These are phyloP conservation scores for Metallyticus violacea DNA, from an alignment of 2,888 invertebrate genomes.

Conservation along the genomic window DNA sequence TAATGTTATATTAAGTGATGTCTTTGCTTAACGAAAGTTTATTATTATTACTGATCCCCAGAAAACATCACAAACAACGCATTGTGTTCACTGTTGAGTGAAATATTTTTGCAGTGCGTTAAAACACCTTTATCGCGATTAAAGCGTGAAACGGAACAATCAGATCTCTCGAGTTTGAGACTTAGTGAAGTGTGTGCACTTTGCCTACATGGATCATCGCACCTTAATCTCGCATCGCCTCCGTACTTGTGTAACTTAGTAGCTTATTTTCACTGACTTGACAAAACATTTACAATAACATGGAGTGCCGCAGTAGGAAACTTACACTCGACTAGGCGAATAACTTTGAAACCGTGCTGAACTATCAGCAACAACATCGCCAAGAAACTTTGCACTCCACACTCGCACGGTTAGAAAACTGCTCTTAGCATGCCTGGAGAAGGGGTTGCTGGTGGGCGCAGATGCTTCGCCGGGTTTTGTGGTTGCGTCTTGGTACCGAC, in stretches of 20 bases:
- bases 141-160: neutral
- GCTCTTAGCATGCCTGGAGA: neutral
- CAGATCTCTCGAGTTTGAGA: neutral
- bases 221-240: neutral
- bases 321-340: neutral
- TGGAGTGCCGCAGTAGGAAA: too few species aligned
- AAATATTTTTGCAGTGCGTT: neutral
- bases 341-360: neutral
- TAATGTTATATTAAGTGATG: too few species aligned
- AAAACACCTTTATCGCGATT: neutral
- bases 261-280: neutral
- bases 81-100: neutral
- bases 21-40: too few species aligned
- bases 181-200: neutral
- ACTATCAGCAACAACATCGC: neutral
- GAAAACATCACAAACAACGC: too few species aligned
- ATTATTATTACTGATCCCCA: neutral
- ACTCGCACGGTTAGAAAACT: neutral
- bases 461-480: constrained; percentile 3
- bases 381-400: constrained; percentile 3
- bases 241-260: too few species aligned
- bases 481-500: neutral
- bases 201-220: neutral
- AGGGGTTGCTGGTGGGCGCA: neutral
- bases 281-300: neutral